Base-by-base conservation (phyloP, 2,113 vertebrate species). In the Heterocephalus glaber region DNA sequence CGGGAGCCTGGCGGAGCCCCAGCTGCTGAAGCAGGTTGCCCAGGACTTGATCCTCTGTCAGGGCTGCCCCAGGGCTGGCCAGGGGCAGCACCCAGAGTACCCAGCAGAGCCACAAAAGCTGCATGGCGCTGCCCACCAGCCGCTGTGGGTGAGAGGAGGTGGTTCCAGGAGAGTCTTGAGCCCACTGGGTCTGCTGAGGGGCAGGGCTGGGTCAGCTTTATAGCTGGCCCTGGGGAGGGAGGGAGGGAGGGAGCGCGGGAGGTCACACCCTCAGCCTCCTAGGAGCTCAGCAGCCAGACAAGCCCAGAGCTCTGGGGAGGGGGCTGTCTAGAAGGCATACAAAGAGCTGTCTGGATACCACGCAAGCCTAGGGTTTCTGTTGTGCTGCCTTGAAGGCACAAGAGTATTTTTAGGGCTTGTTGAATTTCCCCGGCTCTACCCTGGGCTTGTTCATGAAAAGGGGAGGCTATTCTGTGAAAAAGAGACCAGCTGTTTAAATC, bases 231-330 rank as follows among this genome's bases (percentile, higher is more conserved):
- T 35, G 87, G 90, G 94, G 79, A 52, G 72, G n/a, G n/a, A n/a
- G n/a, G n/a, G n/a, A n/a, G 76, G 63, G 82, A 65, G 41, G 47
- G 58, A 41, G 66, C 54, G 54, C 30, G 70, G 70, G 41, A 95
- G 92, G 96, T 95, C 97, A 98, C 97, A 97, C 97, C 97, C 96
- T 87, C 8, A 1, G 77, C 95, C 93, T 94, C 97, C 97, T 94
- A 85, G 93, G 95, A 93, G 91, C 86, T 86, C 89, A 16, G 82
- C 60, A 66, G 92, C 84, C 89, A 96, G 97, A 97, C 97, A 44
- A 95, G 70, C 41, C 94, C 9, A 52, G 89, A 61, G 94, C 60
- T 79, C 47, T 1, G 8, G 60, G 94, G 95, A 95, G 97, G 93
- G 95, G 92, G 87, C 92, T 76, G 90, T 95, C 90, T 96, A 33